phyloP scores from a whole-genome alignment of 2,113 vertebrate genomes.

The Connochaetes taurinus region DNA sequence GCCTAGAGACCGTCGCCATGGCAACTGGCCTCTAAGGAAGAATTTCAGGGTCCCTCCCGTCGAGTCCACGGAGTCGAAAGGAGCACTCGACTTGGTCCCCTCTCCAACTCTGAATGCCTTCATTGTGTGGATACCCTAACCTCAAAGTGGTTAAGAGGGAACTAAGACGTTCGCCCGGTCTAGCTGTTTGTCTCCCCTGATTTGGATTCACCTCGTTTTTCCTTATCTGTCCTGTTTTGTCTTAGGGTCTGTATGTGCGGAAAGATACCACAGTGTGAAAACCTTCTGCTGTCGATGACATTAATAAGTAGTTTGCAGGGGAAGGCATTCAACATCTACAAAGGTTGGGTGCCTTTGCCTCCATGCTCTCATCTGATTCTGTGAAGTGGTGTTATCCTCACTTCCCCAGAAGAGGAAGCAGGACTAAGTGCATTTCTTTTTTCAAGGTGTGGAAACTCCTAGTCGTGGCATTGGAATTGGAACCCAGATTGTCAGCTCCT shows the following conservation, averaged over 20 bases:
- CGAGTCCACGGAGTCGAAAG: slow-evolving; percentile 29
- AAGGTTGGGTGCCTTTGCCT: slow-evolving; percentile 2
- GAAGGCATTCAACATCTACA: neutral
- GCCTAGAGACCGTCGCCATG: slow-evolving; percentile 67
- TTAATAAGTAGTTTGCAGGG: neutral
- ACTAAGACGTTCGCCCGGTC: neutral
- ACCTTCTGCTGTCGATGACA: slow-evolving; percentile 4
- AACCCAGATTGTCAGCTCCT: neutral
- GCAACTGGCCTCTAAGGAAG: slow-evolving; percentile 62
- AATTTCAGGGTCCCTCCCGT: slow-evolving; percentile 60
- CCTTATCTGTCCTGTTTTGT: neutral
- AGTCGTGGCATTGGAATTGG: neutral
- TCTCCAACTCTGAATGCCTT: slow-evolving; percentile 37
- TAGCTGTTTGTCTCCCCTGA: neutral
- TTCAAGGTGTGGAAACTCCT: slow-evolving; percentile 3
- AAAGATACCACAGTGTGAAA: neutral
- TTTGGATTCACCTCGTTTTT: slow-evolving; percentile 23
- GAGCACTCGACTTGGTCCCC: neutral
- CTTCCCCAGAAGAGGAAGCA: slow-evolving; percentile 26
- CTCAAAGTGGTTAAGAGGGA: neutral
- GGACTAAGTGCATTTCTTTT: neutral
- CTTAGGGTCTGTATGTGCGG: neutral
- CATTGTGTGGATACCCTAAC: neutral
- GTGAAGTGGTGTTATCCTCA: neutral
- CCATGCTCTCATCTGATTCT: slow-evolving; percentile 8